Evolutionary conservation across 35 echinoderm and acorn worm species (phyloP), one percentile per base, ranked within the genome.

Genomic region (Hemicentrotus pulcherrimus): DNA sequence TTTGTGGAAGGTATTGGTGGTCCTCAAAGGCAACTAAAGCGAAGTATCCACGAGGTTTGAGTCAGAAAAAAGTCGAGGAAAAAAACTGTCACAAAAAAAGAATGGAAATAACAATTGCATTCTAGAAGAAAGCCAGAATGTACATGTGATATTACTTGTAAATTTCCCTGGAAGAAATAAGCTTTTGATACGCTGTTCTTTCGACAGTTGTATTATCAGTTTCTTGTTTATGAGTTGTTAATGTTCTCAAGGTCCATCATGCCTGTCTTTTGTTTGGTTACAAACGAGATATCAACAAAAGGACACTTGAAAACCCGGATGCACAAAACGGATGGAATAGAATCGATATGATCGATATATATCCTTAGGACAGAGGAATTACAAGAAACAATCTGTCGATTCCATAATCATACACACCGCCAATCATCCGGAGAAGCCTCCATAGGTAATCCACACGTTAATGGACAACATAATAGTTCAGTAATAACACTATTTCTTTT

Each of bases 261-360:
- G 88, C 88, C 88, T 90, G 88, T 90, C 88, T 90, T 90, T 90
- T 90, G 88, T 90, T 90, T 90, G 88, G 88, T 90, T 90, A 90
- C 88, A 90, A 90, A 90, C 88, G 88, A 90, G 88, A 90, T 90
- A 90, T 90, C 88, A 90, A 90, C 88, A 90, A 93, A 93, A 93
- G 91, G 91, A 93, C 91, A 93, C 91, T 93, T 93, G 48, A 93
- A 93, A 47, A 93, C 45, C 91, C 45, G 88, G 91, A 50, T 93
- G 91, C 91, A 93, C 45, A 50, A 93, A 50, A 93, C 91, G 91
- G 91, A 93, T 93, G 91, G 91, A 93, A 93, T 93, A 47, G 45
- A 93, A 93, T 93, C 48, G 46, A 93, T 58, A 91, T 32, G 46
- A 45, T 33, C 90, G 46, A 93, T 31, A 47, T 93, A 47, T 93